Conservation (phyloP, 2,888 invertebrate genomes). For the Malacosoma neustria region DNA sequence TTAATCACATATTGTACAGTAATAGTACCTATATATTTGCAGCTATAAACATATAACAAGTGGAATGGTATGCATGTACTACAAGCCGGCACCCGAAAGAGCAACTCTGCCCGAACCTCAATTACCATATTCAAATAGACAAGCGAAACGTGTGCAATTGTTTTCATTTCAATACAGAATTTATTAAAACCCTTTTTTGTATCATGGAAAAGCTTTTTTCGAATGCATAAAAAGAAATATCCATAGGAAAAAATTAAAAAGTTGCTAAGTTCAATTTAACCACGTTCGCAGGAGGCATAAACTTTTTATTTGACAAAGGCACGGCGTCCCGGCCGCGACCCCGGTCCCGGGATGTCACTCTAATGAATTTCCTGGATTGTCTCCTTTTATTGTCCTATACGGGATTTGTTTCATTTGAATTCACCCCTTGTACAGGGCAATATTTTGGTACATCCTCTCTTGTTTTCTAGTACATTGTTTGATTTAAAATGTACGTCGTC, state of each 20-base stretch:
- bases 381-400: background rate
- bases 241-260: background rate
- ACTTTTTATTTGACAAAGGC: conserved; percentile 16
- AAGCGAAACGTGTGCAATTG: background rate
- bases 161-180: background rate
- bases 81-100: too few relatives aligned
- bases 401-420: background rate
- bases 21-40: too few relatives aligned
- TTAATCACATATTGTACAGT: too few relatives aligned
- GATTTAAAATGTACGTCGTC: too few relatives aligned
- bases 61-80: too few relatives aligned
- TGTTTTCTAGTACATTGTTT: too few relatives aligned
- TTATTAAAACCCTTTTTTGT: background rate
- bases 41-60: too few relatives aligned
- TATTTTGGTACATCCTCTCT: too few relatives aligned
- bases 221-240: background rate
- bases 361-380: background rate
- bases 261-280: background rate
- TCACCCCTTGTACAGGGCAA: background rate
- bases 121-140: background rate
- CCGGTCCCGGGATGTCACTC: background rate
- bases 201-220: background rate
- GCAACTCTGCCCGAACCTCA: background rate
- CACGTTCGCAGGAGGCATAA: conserved; percentile 4
- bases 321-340: too few relatives aligned